Evolutionary conservation across 1,140 invertebrate species (phyloP).

Genomic region (Lordiphosa clarofinis): DNA sequence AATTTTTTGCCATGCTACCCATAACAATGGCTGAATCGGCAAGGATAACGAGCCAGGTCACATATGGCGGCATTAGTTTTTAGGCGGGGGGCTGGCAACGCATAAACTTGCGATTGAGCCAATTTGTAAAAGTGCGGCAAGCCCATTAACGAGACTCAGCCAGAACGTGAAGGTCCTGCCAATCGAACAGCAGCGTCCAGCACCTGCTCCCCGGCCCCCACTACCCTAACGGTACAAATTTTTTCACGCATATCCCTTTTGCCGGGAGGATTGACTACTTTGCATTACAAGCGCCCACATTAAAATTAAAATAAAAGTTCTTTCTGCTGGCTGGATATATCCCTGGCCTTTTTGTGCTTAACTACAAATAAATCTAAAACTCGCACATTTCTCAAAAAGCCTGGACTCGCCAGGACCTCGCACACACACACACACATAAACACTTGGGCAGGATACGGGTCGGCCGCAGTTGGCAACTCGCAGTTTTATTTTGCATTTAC

Average conservation of each 20-base stretch:
- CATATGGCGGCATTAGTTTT: constrained; percentile 73
- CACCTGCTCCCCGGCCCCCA: constrained; percentile 26
- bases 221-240: constrained; percentile 4
- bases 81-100: constrained; percentile 21
- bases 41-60: constrained; percentile 72
- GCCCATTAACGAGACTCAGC: constrained; percentile 58
- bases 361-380: constrained; percentile 77
- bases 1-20: constrained; percentile 78
- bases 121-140: constrained; percentile 76
- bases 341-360: constrained; percentile 29
- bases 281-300: constrained; percentile 71
- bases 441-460: constrained; percentile 52
- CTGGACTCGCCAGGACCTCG: too few relatives aligned
- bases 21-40: constrained; percentile 67
- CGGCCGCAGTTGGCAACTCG: constrained; percentile 64
- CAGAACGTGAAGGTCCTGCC: constrained; percentile 11
- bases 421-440: not conserved
- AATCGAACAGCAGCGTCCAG: constrained; percentile 13
- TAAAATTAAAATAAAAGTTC: constrained; percentile 75
- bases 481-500: constrained; percentile 75
- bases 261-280: constrained; percentile 43
- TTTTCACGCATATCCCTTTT: constrained; percentile 16
- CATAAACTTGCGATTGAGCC: constrained; percentile 78
- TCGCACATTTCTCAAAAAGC: constrained; percentile 57
- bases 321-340: constrained; percentile 14